Base-by-base conservation (phyloP, 2,888 invertebrate genomes). In the Flexamia atlantica region DNA sequence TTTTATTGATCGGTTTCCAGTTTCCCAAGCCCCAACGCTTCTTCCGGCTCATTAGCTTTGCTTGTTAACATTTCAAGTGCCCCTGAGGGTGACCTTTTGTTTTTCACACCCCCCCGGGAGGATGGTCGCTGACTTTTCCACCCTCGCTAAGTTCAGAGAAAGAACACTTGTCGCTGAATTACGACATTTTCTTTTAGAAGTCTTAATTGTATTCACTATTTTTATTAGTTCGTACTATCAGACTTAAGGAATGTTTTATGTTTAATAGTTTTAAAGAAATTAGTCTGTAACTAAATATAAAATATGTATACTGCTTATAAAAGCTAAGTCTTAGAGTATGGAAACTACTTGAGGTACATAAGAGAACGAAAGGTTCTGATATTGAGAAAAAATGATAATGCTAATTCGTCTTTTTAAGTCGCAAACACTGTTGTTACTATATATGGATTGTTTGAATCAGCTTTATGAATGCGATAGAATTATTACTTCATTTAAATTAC, bases 51-150 rank as follows among this genome's bases (percentile, higher is more conserved):
- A 76, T 76, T 76, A 76, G 50, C 10, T 40, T 2, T 14, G 28
- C 76, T 76, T 76, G 76, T 76, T 76, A 76, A 76, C 76, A 76
- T 76, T 76, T 50, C 76, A 76, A 76, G 76, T 50, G 76, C 64
- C 64, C 64, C 57, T 64, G 3, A 64, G 76, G 46, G 76, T 50
- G 76, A 76, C 76, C 76, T 76, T 76, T 76, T 76, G 46, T 76
- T 46, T 72, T 76, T 46, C 76, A 76, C 28, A 9, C 23, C 76
- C 76, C 76, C 30, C 0, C 46, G 76, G 76, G 76, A 46, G 46
- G 42, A n/a, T 30, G 70, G 40, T 20, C 70, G 40, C 23, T 70
- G 70, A 36, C 70, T 70, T 70, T 70, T 70, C 70, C 70, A 70
- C 40, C 70, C 36, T 20, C 40, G 20, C 64, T 64, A 28, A 64